Evolutionary conservation across 2,797 vertebrate species (phyloP).

Genomic region (Coregonus sp.): DNA sequence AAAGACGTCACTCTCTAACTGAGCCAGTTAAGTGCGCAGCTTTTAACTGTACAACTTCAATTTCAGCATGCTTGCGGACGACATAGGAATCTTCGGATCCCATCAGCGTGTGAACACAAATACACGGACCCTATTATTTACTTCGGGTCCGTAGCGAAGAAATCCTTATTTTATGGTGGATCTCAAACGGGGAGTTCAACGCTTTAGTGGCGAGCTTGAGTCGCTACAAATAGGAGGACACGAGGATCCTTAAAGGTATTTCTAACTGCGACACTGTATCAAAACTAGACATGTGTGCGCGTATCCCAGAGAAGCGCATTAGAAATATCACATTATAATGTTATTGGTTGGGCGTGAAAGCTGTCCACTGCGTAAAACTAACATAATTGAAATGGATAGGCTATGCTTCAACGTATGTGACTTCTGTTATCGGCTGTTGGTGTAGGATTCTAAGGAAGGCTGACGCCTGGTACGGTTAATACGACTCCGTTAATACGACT

Average conservation of each 20-base stretch:
- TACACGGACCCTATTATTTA: slow-evolving; percentile 27
- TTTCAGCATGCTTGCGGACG: slow-evolving; percentile 69
- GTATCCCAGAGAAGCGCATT: background rate
- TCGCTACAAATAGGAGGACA: slow-evolving; percentile 56
- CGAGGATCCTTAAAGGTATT: slow-evolving; percentile 72
- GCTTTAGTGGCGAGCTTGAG: slow-evolving; percentile 39
- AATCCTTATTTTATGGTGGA: slow-evolving; percentile 16
- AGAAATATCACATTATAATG: background rate
- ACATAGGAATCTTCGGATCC: slow-evolving; percentile 54
- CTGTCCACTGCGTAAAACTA: background rate
- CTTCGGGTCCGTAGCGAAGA: slow-evolving; percentile 49
- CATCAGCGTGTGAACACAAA: slow-evolving; percentile 38
- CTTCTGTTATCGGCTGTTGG: slow-evolving; percentile 2
- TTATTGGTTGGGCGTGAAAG: background rate
- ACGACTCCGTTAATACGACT: background rate
- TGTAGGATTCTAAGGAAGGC: background rate
- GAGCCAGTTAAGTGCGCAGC: slow-evolving; percentile 76
- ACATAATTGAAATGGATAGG: background rate
- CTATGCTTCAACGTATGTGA: background rate
- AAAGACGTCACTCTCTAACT: slow-evolving; percentile 77
- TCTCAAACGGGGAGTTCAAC: background rate
- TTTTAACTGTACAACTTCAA: slow-evolving; percentile 70
- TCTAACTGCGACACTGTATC: slow-evolving; percentile 68
- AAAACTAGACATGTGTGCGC: background rate
- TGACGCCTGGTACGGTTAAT: background rate